Evolutionary conservation across 2,113 vertebrate genomes (phyloP), one percentile per base, ranked within the genome.

Genomic region (Myotis yumanensis): DNA sequence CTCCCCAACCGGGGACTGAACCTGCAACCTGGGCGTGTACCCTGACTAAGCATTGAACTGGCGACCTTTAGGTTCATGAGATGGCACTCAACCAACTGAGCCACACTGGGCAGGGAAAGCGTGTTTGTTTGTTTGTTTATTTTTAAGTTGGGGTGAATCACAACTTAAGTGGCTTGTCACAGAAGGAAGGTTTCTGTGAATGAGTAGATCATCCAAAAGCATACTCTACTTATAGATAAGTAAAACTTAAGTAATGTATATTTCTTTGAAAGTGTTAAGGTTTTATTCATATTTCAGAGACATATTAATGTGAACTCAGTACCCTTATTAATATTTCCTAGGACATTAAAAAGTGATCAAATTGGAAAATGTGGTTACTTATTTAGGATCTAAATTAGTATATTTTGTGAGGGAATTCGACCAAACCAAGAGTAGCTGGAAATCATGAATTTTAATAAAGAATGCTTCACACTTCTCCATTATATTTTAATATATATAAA

Each of bases 271-370:
- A 59, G 14, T 64, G 84, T 54, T 81, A 51, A 54, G 22, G 12
- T 87, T 96, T 90, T 85, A 76, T 76, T 83, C 30, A 88, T 17
- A 40, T 81, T 90, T 83, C 37, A 86, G 43, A 76, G 15, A 57
- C 20, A 59, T 51, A 92, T 43, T 62, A 48, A 54, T 89, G n/a
- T 20, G 51, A 51, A 87, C 7, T 64, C 4, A n/a, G n/a, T 54
- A 59, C 37, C 15, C 30, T 71, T n/a, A 37, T 28, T 66, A 48
- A 20, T 85, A 79, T 68, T 75, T 85, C 17, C 51, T 52, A 91
- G 30, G 14, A 68, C 4, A 52, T 2, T 37, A 94, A 73, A 92
- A 69, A 23, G 18, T 62, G 17, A 83, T 73, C 20, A 62, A 72
- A n/a, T 83, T 86, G 28, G 48, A 89, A 93, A 95, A 82, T n/a